Evolutionary conservation across 2,888 invertebrate species (phyloP).

Genomic region (Orchesella flavescens): DNA sequence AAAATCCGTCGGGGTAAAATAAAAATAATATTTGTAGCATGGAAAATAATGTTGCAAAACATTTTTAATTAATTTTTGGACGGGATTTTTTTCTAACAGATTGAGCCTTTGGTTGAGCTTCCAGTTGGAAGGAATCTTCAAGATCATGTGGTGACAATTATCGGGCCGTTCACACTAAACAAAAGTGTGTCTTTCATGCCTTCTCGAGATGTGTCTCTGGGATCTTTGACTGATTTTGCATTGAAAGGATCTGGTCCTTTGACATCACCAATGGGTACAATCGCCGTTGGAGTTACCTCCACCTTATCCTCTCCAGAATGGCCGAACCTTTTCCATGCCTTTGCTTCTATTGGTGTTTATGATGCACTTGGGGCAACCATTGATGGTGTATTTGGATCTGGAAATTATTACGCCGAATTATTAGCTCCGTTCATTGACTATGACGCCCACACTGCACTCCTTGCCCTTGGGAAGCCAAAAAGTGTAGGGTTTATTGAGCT

Average conservation of each 20-base stretch:
- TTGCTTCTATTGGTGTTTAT: conserved; percentile 5
- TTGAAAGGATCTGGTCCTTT: conserved; percentile 7
- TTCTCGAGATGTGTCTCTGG: too few relatives aligned
- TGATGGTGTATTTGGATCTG: conserved; percentile 17
- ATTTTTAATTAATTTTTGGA: neutral
- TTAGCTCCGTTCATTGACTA: neutral
- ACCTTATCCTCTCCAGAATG: conserved; percentile 15
- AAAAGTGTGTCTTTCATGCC: too few relatives aligned
- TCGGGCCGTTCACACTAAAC: too few relatives aligned
- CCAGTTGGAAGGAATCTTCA: too few relatives aligned
- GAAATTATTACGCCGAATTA: neutral
- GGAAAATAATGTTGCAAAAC: neutral
- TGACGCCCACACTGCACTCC: conserved; percentile 40
- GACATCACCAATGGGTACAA: neutral
- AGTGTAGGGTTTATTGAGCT: conserved; percentile 45
- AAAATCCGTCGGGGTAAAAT: neutral
- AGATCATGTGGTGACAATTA: too few relatives aligned
- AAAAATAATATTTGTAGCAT: neutral
- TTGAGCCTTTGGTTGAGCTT: too few relatives aligned
- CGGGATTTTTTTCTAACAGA: too few relatives aligned
- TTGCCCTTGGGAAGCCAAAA: conserved; percentile 43
- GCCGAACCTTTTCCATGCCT: conserved; percentile 36
- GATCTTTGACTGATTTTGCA: too few relatives aligned
- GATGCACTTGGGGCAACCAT: neutral
- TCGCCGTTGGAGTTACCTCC: conserved; percentile 11